Evolutionary conservation across 1,140 invertebrate genomes (phyloP).

Genomic region (Phocides pigmalion): DNA sequence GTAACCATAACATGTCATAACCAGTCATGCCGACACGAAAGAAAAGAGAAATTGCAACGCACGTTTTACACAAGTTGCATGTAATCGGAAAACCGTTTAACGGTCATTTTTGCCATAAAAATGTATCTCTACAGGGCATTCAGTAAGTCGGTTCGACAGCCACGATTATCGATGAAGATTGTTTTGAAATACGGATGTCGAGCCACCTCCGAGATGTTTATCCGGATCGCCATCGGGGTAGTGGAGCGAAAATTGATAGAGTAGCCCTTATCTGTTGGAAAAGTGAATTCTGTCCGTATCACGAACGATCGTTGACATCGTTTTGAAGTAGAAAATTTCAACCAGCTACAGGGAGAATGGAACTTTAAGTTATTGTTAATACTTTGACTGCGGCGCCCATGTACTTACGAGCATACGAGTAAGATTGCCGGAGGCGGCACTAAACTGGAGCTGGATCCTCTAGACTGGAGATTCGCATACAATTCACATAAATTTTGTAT

Average conservation of each 20-base stretch:
- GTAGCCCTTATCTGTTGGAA: conserved; percentile 20
- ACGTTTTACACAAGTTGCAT: too few relatives aligned
- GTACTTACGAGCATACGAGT: too few relatives aligned
- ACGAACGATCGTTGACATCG: conserved; percentile 15
- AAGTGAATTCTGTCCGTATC: conserved; percentile 27
- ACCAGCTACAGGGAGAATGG: not conserved
- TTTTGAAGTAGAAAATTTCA: conserved; percentile 8
- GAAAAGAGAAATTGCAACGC: too few relatives aligned
- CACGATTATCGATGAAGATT: conserved; percentile 18
- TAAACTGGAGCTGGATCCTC: too few relatives aligned
- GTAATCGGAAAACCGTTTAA: not conserved
- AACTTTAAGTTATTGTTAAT: not conserved
- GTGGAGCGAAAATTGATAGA: conserved; percentile 19
- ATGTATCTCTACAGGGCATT: conserved; percentile 3
- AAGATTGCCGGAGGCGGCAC: too few relatives aligned
- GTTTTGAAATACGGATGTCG: conserved; percentile 23
- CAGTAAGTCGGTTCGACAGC: conserved; percentile 6
- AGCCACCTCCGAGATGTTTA: conserved; percentile 18
- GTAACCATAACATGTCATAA: too few relatives aligned
- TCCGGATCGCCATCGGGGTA: conserved; percentile 15
- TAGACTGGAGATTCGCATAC: too few relatives aligned
- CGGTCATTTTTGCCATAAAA: conserved; percentile 7
- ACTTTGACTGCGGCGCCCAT: too few relatives aligned
- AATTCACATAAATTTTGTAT: too few relatives aligned
- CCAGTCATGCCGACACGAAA: too few relatives aligned